These are phyloP conservation scores for Indicator maculatus DNA, from an alignment of 2,113 vertebrate species.

Conservation along the genomic window DNA sequence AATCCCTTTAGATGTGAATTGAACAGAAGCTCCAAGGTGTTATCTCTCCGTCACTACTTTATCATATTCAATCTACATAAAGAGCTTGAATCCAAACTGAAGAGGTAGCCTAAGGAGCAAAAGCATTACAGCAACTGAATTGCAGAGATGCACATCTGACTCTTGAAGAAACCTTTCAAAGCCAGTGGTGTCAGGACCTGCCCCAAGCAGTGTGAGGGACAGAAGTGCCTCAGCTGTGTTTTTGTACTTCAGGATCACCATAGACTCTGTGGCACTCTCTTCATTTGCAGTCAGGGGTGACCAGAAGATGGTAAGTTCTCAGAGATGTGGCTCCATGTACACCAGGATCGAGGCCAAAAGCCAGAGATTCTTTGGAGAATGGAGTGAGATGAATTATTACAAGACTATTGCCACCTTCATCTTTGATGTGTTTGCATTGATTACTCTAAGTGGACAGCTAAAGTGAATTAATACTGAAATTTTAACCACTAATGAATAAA, in stretches of 20 bases:
- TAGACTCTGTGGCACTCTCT: accelerated
- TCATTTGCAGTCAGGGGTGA: too few species aligned
- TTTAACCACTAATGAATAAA: constrained; percentile 53
- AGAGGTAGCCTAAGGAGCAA: not conserved
- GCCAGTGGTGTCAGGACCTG: not conserved
- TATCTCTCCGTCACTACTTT: not conserved
- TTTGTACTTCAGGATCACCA: not conserved
- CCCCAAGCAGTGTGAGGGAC: not conserved
- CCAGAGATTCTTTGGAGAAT: not conserved
- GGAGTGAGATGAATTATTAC: not conserved
- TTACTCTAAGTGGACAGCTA: not conserved
- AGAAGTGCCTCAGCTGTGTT: too few species aligned
- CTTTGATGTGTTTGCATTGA: constrained; percentile 40
- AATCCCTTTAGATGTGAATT: accelerated
- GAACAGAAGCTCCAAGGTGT: not conserved
- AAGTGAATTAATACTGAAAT: not conserved
- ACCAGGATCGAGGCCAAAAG: accelerated
- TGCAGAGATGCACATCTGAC: not conserved
- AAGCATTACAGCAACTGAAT: not conserved
- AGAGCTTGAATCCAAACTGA: not conserved
- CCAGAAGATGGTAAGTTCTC: too few species aligned
- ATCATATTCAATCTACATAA: accelerated
- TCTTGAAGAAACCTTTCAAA: not conserved
- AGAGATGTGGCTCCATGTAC: accelerated
- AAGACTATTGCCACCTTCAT: constrained; percentile 14